Evolutionary conservation across 35 echinoderm and acorn worm genomes (phyloP).

Genomic region (Apostichopus parvimensis): DNA sequence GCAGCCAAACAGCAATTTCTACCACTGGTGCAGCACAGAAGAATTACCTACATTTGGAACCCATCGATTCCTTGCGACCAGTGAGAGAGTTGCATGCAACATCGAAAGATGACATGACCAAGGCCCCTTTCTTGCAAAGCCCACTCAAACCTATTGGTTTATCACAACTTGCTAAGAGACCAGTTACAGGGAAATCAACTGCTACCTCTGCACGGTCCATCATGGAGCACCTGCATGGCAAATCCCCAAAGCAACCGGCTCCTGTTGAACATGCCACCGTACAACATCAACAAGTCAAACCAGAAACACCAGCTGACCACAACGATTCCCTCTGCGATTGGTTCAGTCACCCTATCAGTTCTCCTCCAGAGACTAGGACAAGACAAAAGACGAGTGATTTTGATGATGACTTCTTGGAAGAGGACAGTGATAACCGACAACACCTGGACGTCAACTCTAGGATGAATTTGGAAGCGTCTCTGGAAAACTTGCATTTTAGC

Average conservation of each 20-base stretch:
- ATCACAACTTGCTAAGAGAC: neutral
- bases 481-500: neutral
- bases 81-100: neutral
- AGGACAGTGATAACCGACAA: neutral
- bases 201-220: neutral
- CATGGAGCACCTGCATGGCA: neutral
- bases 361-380: neutral
- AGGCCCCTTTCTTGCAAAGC: neutral
- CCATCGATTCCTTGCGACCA: neutral
- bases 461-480: neutral
- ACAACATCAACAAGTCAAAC: neutral
- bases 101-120: neutral
- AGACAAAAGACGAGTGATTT: neutral
- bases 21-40: neutral
- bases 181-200: neutral
- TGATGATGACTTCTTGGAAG: neutral
- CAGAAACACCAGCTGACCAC: neutral
- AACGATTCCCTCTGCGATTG: neutral
- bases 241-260: neutral
- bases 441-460: neutral
- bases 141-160: neutral
- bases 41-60: neutral
- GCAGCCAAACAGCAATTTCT: neutral
- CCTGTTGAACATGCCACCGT: neutral
- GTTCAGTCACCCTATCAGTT: neutral